phyloP scores from a whole-genome alignment of 2,888 invertebrate genomes.

The Neoascia interrupta region DNA sequence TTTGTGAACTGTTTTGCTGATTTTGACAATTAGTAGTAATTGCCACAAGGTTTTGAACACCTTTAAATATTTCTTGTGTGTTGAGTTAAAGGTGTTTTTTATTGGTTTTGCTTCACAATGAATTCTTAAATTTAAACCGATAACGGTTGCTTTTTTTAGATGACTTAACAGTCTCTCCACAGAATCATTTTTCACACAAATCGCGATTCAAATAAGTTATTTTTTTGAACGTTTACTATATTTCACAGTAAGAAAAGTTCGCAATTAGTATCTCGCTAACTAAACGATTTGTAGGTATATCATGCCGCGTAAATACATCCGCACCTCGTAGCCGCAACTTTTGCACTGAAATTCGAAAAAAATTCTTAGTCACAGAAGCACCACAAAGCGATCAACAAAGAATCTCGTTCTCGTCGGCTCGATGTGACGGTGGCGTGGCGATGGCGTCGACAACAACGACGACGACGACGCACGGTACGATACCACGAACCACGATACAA shows the following conservation, averaged over 20 bases:
- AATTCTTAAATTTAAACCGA: background rate
- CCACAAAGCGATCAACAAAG: background rate
- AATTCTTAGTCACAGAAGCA: slow-evolving; percentile 41
- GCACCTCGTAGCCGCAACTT: slow-evolving; percentile 22
- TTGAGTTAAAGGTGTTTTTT: background rate
- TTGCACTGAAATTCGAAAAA: slow-evolving; percentile 58
- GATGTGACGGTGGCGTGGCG: background rate
- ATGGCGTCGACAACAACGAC: background rate
- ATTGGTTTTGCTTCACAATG: background rate
- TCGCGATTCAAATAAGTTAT: too few relatives aligned
- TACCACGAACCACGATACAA: background rate
- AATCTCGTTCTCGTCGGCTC: background rate
- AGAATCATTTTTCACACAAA: too few relatives aligned
- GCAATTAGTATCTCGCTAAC: background rate
- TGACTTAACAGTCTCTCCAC: too few relatives aligned
- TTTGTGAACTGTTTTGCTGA: background rate
- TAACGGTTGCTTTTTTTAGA: background rate
- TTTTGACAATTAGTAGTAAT: background rate
- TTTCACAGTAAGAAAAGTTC: background rate
- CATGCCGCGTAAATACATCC: slow-evolving; percentile 13
- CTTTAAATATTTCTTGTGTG: background rate
- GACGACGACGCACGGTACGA: background rate
- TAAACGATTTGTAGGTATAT: too few relatives aligned
- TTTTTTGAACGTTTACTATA: too few relatives aligned
- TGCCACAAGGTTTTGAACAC: background rate